Evolutionary conservation across 1,140 invertebrate genomes (phyloP).

Genomic region (Psix sp.): DNA sequence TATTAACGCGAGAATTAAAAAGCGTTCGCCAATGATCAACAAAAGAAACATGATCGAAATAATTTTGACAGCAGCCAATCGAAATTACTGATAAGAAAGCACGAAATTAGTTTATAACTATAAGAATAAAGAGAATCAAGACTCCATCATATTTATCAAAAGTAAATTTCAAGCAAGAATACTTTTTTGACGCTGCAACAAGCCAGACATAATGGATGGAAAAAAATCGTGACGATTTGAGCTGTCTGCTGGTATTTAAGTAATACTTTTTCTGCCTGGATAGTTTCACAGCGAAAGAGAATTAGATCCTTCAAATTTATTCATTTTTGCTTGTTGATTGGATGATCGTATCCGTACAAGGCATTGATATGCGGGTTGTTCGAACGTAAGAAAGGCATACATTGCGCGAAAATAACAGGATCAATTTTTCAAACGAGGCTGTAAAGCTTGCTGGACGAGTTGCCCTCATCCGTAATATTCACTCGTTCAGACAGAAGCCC

Average conservation of each 20-base stretch:
- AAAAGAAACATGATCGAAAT: no score
- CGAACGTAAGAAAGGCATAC: constrained; percentile 56
- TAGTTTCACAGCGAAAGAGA: constrained; percentile 31
- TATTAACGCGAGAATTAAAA: no score
- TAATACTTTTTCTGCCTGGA: constrained; percentile 11
- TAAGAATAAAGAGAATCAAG: no score
- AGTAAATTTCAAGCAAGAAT: no score
- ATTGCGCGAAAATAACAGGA: constrained; percentile 59
- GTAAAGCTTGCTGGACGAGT: constrained; percentile 56
- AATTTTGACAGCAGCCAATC: no score
- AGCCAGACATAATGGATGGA: background rate
- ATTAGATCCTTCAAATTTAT: constrained; percentile 53
- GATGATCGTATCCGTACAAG: constrained; percentile 52
- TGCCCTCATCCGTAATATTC: constrained; percentile 53
- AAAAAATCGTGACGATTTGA: constrained; percentile 16
- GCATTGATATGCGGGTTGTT: constrained; percentile 56
- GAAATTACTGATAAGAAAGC: no score
- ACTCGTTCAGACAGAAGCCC: constrained; percentile 48
- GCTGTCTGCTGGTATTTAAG: constrained; percentile 27
- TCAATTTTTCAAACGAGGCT: constrained; percentile 59
- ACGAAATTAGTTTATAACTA: no score
- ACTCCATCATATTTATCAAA: no score
- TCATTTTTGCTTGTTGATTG: constrained; percentile 55
- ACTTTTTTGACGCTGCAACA: background rate
- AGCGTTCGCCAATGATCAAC: no score